phyloP scores from a whole-genome alignment of 2,113 vertebrate genomes.

The Pedetes capensis region DNA sequence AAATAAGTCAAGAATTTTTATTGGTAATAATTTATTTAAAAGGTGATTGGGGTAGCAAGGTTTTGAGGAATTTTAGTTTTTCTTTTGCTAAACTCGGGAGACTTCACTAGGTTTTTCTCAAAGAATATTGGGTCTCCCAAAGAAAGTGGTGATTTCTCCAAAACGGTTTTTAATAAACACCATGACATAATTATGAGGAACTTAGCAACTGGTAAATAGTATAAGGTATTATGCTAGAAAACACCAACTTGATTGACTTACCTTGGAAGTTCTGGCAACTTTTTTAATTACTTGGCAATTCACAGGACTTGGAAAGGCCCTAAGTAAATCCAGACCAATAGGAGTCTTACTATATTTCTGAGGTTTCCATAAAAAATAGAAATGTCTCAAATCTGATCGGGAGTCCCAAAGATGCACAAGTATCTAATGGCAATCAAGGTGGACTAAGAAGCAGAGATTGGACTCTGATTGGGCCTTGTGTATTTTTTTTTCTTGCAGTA shows the following conservation, averaged over 20 bases:
- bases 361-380: neutral
- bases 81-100: neutral
- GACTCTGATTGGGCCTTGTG: neutral
- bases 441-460: neutral
- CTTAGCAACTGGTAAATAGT: neutral
- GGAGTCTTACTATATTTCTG: neutral
- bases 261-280: neutral
- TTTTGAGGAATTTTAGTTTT: neutral
- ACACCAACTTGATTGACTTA: neutral
- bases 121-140: neutral
- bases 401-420: neutral
- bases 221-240: neutral
- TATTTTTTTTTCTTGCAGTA: no score
- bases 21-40: neutral
- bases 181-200: neutral
- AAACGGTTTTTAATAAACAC: neutral
- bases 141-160: neutral
- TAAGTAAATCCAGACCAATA: neutral
- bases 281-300: neutral
- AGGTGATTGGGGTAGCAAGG: neutral
- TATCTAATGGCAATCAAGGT: neutral
- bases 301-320: neutral
- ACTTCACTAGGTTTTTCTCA: neutral
- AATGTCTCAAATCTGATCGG: neutral
- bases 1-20: neutral